A percentile compares a stretch with the other conserved stretches of the same genome.
Conservation (phyloP, 2,797 vertebrate species). For the Acomys russatus region DNA sequence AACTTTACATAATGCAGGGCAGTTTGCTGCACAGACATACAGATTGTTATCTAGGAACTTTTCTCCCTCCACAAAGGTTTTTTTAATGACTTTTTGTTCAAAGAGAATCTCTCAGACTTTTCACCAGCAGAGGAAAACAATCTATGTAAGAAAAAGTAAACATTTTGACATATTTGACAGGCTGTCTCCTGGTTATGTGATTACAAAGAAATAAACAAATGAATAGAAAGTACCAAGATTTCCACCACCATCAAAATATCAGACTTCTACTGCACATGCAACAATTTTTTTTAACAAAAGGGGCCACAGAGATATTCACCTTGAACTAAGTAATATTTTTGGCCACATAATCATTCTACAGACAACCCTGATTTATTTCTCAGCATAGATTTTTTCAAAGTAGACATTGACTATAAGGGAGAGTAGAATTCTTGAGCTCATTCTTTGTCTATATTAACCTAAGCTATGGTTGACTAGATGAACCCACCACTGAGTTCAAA, state of each 20-base stretch:
- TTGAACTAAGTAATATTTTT: background rate
- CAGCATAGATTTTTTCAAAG: background rate
- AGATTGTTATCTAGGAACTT: background rate
- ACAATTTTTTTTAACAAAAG: background rate
- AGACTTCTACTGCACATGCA: background rate
- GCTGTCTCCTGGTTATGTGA: background rate
- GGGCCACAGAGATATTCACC: background rate
- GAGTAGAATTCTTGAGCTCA: background rate
- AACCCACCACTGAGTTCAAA: constrained; percentile 53
- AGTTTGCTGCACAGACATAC: background rate
- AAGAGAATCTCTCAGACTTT: background rate
- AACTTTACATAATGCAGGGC: background rate
- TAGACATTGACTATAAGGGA: background rate
- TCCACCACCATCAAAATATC: background rate
- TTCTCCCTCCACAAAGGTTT: background rate
- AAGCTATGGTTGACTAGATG: background rate
- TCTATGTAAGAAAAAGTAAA: background rate
- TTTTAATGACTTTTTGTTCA: background rate
- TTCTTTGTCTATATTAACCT: background rate
- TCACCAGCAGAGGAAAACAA: background rate
- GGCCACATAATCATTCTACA: constrained; percentile 18
- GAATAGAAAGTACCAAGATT: background rate
- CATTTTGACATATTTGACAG: constrained; percentile 26
- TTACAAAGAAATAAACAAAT: background rate
- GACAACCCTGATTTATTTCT: background rate